phyloP scores from a whole-genome alignment of 2,888 invertebrate species.

The Macrophya annulata region DNA sequence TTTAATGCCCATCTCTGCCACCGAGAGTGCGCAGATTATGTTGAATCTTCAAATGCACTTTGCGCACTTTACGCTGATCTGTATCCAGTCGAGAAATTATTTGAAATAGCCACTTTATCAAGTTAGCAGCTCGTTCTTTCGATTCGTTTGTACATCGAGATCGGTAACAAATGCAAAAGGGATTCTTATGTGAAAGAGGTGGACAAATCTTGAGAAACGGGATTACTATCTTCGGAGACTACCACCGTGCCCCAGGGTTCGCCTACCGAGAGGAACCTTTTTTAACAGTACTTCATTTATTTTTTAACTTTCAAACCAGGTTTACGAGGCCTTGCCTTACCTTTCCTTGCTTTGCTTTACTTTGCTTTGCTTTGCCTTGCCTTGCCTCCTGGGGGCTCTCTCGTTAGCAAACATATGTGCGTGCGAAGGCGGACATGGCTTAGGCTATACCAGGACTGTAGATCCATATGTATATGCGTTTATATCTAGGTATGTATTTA shows the following conservation, averaged over 20 bases:
- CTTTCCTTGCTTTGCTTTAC: not conserved
- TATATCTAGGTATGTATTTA: conserved; percentile 8
- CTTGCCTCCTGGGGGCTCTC: conserved; percentile 41
- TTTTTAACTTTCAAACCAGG: conserved; percentile 17
- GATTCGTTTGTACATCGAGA: conserved; percentile 18
- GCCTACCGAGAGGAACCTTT: not conserved
- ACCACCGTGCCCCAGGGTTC: conserved; percentile 29
- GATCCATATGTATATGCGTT: not conserved
- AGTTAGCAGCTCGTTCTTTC: conserved; percentile 18
- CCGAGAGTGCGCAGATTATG: not conserved
- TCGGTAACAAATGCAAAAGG: not conserved
- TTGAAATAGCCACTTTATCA: not conserved
- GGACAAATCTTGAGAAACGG: conserved; percentile 35
- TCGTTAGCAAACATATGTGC: conserved; percentile 42
- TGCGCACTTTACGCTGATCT: not conserved
- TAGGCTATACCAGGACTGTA: not conserved
- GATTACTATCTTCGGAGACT: conserved; percentile 32
- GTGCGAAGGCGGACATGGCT: conserved; percentile 41
- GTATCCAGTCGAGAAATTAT: not conserved
- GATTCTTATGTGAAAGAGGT: not conserved
- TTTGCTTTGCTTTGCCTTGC: not conserved
- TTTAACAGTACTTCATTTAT: not conserved
- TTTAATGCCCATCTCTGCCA: not conserved
- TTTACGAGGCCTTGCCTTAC: conserved; percentile 4
- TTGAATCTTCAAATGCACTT: conserved; percentile 38